Base-by-base conservation (phyloP, 2,797 vertebrate genomes). In the Falco cherrug region DNA sequence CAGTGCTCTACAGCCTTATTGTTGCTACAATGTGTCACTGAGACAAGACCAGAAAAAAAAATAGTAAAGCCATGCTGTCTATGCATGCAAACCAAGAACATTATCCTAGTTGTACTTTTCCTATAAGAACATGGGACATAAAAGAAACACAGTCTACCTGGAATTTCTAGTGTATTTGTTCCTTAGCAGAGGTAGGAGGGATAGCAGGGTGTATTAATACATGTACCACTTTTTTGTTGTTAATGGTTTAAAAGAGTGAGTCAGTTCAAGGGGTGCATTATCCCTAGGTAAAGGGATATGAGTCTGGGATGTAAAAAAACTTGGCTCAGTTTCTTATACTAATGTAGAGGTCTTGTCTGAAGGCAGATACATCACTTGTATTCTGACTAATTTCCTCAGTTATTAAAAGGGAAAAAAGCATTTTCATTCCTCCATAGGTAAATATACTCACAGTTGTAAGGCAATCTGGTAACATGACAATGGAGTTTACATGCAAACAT, bases 261-360 rank as follows among this genome's bases (percentile, higher is more conserved):
- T 57, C 60, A 63, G 5, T 60, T 65, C 60, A 56, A 69, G 22
- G 24, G 43, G 45, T 65, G 4, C 18, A 48, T 59, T 48, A 50
- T 8, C n/a, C 45, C 57, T 39, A 13, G 33, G 47, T 45, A 76
- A 61, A 76, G 41, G 41, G n/a, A 56, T 7, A 31, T 0, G 0
- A 54, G 41, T 22, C 21, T 73, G 54, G 25, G 16, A 68, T 37
- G 15, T 22, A 20, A 64, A 75, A 92, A 45, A 48, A 0, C 4
- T 13, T 2, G 2, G 10, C 48, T 73, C n/a, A 11, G 9, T 39
- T 57, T 64, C 35, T 43, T 29, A 39, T 4, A 54, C 3, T 31
- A 33, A 67, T 2, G 3, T 5, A 80, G 21, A 94, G 24, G 8
- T 65, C 31, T 41, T 68, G n/a, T 26, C 47, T 28, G 7, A 45